Base-by-base conservation (phyloP, 2,888 invertebrate species). In the Hylaea fasciaria region DNA sequence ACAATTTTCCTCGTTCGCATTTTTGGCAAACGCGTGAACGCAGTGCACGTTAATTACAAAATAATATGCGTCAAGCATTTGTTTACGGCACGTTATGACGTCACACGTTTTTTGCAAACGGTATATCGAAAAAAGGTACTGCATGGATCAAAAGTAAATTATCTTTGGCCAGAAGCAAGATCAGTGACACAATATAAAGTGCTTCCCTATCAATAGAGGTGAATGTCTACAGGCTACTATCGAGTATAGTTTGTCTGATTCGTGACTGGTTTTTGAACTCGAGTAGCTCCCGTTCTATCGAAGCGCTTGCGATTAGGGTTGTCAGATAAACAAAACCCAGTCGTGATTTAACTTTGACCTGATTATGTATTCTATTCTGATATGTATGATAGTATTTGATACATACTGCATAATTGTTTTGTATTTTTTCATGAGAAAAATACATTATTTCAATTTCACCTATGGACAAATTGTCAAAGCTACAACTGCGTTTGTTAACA, bases 201-300 rank as follows among this genome's bases (percentile, higher is more conserved):
- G 32, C 40, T 28, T 43, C 40, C 0, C 56, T 8, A 43, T 48
- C 35, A 46, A 57, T 51, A 52, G 41, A 52, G 28, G 46, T 51
- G 39, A 55, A 51, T 72, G 74, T 58, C 61, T 22, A 22, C n/a
- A n/a, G n/a, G 22, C 5, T 47, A 55, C 74, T 78, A 81, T 81
- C 78, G 71, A 67, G 68, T 71, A 77, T 80, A 76, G 76, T 70
- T 76, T 66, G 69, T 66, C 64, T 65, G 70, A 69, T 75, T 80
- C 83, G 85, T 83, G 83, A 85, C 82, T 80, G 72, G 83, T 81
- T 84, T 76, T 78, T 80, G 82, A 82, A 83, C 81, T 66, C 72
- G 68, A 71, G 75, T 72, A 74, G 81, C 83, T 79, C 74, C 79
- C 69, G 76, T 77, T 68, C 72, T 77, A 68, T 67, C 64, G 60